phyloP scores from a whole-genome alignment of 30 jellyfish, hydroid and myxozoan species.

The Catostylus mosaicus region DNA sequence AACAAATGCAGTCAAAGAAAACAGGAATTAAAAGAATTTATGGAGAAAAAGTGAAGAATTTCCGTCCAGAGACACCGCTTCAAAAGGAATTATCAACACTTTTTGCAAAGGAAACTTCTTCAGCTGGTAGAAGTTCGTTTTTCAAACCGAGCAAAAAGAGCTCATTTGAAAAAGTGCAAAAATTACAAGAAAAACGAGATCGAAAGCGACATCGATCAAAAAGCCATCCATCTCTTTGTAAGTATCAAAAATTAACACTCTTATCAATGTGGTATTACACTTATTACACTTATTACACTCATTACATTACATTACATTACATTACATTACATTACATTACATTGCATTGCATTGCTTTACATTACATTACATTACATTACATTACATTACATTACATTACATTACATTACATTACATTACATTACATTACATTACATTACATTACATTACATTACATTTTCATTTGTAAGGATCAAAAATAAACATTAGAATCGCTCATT shows the following conservation, averaged over 20 bases:
- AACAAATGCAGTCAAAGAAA: not conserved
- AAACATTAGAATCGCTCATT: too few relatives aligned
- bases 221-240: constrained; percentile 43
- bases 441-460: too few relatives aligned
- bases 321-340: too few relatives aligned
- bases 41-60: not conserved
- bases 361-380: too few relatives aligned
- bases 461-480: too few relatives aligned
- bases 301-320: too few relatives aligned
- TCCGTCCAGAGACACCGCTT: constrained; percentile 5
- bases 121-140: not conserved
- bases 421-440: too few relatives aligned
- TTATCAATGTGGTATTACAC: too few relatives aligned
- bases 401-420: too few relatives aligned
- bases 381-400: too few relatives aligned
- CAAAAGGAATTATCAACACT: constrained; percentile 49
- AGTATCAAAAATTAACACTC: not conserved
- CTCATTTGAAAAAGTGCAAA: constrained; percentile 39
- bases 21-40: not conserved
- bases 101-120: constrained; percentile 41
- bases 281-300: too few relatives aligned
- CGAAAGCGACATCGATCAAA: constrained; percentile 25
- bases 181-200: constrained; percentile 53
- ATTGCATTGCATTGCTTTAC: too few relatives aligned
- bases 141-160: constrained; percentile 26